Evolutionary conservation across 2,797 vertebrate species (phyloP).

Genomic region (Gobio occitaniae): DNA sequence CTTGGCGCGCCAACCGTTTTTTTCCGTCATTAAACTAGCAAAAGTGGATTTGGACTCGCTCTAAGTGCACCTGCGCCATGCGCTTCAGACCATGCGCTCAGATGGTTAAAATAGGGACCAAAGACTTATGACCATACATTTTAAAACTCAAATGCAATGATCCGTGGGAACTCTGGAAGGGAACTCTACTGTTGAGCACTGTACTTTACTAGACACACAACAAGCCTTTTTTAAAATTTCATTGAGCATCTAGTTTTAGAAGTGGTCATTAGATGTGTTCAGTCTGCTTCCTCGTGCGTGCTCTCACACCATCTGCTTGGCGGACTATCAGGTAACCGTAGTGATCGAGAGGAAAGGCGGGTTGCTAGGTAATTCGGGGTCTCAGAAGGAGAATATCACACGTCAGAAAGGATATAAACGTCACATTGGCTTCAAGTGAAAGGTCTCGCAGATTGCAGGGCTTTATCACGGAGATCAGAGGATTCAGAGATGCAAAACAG

Average conservation of each 20-base stretch:
- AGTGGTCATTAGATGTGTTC: slow-evolving; percentile 3
- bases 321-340: slow-evolving; percentile 55
- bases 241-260: background rate
- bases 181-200: background rate
- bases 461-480: slow-evolving; percentile 51
- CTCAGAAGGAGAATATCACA: slow-evolving; percentile 45
- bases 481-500: slow-evolving; percentile 4
- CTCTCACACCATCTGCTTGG: slow-evolving; percentile 42
- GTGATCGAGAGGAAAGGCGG: slow-evolving; percentile 45
- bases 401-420: slow-evolving; percentile 46
- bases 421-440: slow-evolving; percentile 36
- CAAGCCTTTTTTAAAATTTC: background rate
- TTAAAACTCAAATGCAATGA: too few species aligned
- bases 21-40: too few species aligned
- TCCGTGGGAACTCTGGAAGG: too few species aligned
- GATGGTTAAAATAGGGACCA: too few species aligned
- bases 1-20: too few species aligned
- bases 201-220: background rate
- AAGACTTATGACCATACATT: too few species aligned
- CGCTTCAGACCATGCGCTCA: too few species aligned
- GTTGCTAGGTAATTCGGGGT: slow-evolving; percentile 61
- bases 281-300: background rate
- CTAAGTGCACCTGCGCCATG: too few species aligned
- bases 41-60: too few species aligned
- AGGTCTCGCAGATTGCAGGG: slow-evolving; percentile 12